phyloP scores from a whole-genome alignment of 2,888 invertebrate genomes.

The Eupithecia centaureata region DNA sequence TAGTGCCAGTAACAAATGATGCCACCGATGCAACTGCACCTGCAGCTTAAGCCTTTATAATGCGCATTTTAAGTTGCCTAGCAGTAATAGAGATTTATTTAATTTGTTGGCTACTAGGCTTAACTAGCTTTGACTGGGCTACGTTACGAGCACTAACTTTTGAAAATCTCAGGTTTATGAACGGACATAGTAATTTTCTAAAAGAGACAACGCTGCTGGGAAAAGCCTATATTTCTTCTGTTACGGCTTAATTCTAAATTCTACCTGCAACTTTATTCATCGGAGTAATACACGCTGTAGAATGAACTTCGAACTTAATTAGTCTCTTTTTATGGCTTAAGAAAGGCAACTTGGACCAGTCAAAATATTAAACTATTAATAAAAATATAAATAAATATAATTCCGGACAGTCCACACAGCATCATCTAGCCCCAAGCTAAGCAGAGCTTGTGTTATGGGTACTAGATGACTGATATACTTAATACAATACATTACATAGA shows the following conservation, averaged over 20 bases:
- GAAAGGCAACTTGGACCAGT: too few relatives aligned
- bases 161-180: background rate
- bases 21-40: slow-evolving; percentile 30
- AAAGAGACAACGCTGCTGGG: background rate
- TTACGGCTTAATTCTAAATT: background rate
- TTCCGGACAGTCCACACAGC: too few relatives aligned
- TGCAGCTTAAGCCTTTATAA: slow-evolving; percentile 30
- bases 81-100: slow-evolving; percentile 15
- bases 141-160: slow-evolving; percentile 1
- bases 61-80: slow-evolving; percentile 18
- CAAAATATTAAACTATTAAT: too few relatives aligned
- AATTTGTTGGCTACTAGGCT: slow-evolving; percentile 12
- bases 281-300: too few relatives aligned
- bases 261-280: background rate
- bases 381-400: too few relatives aligned
- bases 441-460: too few relatives aligned
- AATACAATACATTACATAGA: too few relatives aligned
- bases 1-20: slow-evolving; percentile 34
- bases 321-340: too few relatives aligned
- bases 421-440: too few relatives aligned
- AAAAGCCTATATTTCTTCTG: background rate
- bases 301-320: too few relatives aligned
- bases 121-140: background rate
- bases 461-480: too few relatives aligned
- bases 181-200: background rate